Base-by-base conservation (phyloP, 2,888 invertebrate genomes). In the Drosophila prolongata region DNA sequence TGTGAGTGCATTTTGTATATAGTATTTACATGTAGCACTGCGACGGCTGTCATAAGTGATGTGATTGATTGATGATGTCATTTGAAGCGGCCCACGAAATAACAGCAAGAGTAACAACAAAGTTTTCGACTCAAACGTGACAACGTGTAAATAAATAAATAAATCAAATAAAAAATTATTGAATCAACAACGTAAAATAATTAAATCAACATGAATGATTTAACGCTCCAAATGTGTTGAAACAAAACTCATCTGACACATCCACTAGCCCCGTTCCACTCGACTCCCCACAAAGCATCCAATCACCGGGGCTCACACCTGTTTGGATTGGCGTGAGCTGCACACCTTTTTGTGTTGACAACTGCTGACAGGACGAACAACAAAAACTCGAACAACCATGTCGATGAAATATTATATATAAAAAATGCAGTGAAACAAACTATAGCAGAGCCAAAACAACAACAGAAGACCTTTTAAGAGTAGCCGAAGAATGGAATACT, bases 161-260 rank as follows among this genome's bases (percentile, higher is more conserved):
- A 80, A 85, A 86, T 83, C 80, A 79, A 80, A 77, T 77, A 76
- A 77, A 80, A 83, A 78, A 77, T 77, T 66, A 80, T 81, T 83
- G 77, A 79, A 82, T 79, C 84, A 84, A 78, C 82, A 82, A 77
- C 79, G 75, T 77, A 74, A 86, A 80, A 85, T 88, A 89, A 88
- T 87, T 84, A 88, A 88, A 88, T 88, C 88, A 81, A 84, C 86
- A 84, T 79, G 82, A 86, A 86, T 88, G 86, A 88, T 88, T 88
- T 88, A 88, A 86, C 79, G 80, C 76, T 73, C 57, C 87, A 87
- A 83, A 83, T 87, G 84, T 84, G 80, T 65, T 69, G 65, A 58
- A 71, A 75, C 75, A 82, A 82, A 87, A 87, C 79, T 60, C 71
- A 73, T 44, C 43, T 62, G 70, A 67, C 58, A 59, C 24, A 44